These are phyloP conservation scores for Campoplex capitator DNA, from an alignment of 2,888 invertebrate species.

Conservation along the genomic window DNA sequence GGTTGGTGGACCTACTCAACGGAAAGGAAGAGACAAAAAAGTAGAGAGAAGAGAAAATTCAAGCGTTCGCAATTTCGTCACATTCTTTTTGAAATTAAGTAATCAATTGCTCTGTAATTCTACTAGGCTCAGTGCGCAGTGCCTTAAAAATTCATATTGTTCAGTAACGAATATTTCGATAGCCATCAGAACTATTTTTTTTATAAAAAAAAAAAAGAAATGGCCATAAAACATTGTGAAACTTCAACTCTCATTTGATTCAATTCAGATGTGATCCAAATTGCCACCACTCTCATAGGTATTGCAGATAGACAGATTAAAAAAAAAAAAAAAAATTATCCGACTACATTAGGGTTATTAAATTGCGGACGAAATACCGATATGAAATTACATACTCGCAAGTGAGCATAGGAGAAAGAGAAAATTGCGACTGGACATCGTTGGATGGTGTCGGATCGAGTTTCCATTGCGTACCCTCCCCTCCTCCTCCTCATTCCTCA, in stretches of 20 bases:
- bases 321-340: background rate
- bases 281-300: background rate
- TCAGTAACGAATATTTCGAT: slow-evolving; percentile 41
- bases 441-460: slow-evolving; percentile 79
- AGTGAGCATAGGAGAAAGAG: slow-evolving; percentile 7
- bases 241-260: too few relatives aligned
- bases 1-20: slow-evolving; percentile 71
- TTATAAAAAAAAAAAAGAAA: too few relatives aligned
- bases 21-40: background rate
- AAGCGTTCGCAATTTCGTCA: slow-evolving; percentile 73
- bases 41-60: slow-evolving; percentile 51
- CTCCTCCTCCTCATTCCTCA: background rate
- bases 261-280: too few relatives aligned
- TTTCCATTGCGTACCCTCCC: slow-evolving; percentile 77
- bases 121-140: slow-evolving; percentile 63
- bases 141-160: slow-evolving; percentile 12
- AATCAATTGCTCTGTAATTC: slow-evolving; percentile 80
- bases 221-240: too few relatives aligned
- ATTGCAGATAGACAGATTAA: background rate
- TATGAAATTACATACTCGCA: slow-evolving; percentile 81
- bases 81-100: slow-evolving; percentile 83
- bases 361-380: slow-evolving; percentile 80
- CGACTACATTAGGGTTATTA: slow-evolving; percentile 77
- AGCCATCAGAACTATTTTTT: too few relatives aligned
- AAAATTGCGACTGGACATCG: slow-evolving; percentile 71